Evolutionary conservation across 2,888 invertebrate species (phyloP).

Genomic region (Noctua pronuba): DNA sequence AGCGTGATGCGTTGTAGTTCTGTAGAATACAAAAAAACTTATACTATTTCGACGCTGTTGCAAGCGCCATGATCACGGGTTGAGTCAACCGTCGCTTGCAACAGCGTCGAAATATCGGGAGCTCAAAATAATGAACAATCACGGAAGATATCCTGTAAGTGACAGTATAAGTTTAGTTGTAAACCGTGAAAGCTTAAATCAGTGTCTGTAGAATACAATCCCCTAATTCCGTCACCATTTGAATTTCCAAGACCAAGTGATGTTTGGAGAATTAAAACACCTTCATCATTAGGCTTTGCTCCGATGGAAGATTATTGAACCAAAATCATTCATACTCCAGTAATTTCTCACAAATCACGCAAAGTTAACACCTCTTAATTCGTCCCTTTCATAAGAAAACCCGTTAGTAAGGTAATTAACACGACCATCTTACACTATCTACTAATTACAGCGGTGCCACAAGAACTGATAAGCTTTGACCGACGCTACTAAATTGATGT

Average conservation of each 20-base stretch:
- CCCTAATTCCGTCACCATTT: not conserved
- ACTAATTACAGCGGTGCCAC: conserved; percentile 17
- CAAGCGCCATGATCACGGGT: no score
- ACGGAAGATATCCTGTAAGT: no score
- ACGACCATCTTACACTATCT: conserved; percentile 33
- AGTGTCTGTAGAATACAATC: not conserved
- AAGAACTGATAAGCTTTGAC: conserved; percentile 26
- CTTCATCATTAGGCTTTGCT: not conserved
- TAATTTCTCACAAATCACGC: not conserved
- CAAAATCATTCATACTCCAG: not conserved
- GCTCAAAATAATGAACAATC: no score
- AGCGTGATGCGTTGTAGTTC: not conserved
- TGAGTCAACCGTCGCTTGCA: no score
- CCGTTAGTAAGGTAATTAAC: conserved; percentile 30
- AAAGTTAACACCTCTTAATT: not conserved
- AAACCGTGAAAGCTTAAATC: no score
- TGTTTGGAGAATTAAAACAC: not conserved
- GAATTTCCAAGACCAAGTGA: not conserved
- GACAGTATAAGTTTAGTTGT: no score
- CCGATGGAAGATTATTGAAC: conserved; percentile 2
- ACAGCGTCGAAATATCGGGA: no score
- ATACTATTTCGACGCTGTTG: no score
- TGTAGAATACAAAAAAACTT: not conserved
- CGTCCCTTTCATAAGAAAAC: conserved; percentile 1
- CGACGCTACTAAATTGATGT: conserved; percentile 16